Conservation (phyloP, 2,797 vertebrate genomes). For the Cossypha polioptera region DNA sequence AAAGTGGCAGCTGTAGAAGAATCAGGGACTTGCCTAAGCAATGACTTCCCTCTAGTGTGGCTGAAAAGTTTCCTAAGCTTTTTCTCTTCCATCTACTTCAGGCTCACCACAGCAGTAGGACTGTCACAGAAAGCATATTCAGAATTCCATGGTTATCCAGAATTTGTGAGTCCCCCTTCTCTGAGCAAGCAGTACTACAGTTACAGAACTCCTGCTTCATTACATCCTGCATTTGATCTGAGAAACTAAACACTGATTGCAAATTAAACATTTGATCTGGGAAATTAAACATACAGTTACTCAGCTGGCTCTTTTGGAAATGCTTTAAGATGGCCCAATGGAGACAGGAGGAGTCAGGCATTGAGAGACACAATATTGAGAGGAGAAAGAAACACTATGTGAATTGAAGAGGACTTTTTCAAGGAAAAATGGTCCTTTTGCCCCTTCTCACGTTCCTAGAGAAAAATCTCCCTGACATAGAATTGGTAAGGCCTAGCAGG, state of each 20-base stretch:
- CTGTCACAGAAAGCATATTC: neutral
- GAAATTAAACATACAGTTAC: neutral
- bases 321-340: neutral
- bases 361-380: neutral
- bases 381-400: rapidly evolving
- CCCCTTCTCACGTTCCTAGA: neutral
- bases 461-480: neutral
- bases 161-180: neutral
- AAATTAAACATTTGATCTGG: neutral
- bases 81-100: neutral
- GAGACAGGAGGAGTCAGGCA: neutral
- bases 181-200: neutral
- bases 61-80: neutral
- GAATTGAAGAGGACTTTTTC: neutral
- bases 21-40: neutral
- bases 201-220: neutral
- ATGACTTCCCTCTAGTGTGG: neutral
- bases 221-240: neutral
- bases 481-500: neutral
- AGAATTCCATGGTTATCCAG: neutral
- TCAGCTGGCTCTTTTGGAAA: neutral
- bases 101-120: neutral
- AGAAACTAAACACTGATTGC: neutral
- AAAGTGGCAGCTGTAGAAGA: neutral
- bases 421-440: neutral